Base-by-base conservation (phyloP, 2,888 invertebrate genomes). In the Torymus auratus region DNA sequence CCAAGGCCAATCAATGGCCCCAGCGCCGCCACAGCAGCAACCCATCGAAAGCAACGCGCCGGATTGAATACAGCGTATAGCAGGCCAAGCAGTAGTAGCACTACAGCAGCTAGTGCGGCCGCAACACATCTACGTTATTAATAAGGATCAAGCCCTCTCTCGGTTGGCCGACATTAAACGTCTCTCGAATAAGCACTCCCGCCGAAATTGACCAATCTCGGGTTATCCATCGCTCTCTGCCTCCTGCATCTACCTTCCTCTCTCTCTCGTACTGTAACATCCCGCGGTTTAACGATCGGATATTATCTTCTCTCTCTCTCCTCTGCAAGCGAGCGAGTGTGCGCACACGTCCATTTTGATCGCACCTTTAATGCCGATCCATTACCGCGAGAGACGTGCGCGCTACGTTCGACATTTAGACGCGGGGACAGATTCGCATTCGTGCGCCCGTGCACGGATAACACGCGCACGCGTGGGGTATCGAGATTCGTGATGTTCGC, bases 141-240 rank as follows among this genome's bases (percentile, higher is more conserved):
- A 56, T 55, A 72, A 72, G 52, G 53, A 61, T 41, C 61, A 52
- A 53, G 58, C 23, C 20, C n/a, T 1, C n/a, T 23, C 14, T 13
- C 17, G 15, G 56, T 23, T 56, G 67, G 28, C 68, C 20, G 41
- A 17, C 52, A 72, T 56, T 65, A 74, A 65, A 64, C 41, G 14
- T 64, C 74, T 69, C 55, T 13, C 20, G 62, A 55, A 69, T 77
- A 67, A 58, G 58, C 28, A 78, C 71, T 69, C 64, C 17, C 13
- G 52, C 11, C 61, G 20, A 71, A 78, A 78, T 78, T 78, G 78
- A 78, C 71, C 58, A 71, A 77, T 77, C 70, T 65, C 58, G 62
- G 56, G 23, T 28, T 71, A 78, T 77, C 20, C 55, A 69, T 28
- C 52, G 14, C 11, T 23, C 7, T 73, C 65, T 15, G 14, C 5